Conservation (phyloP, 2,888 invertebrate species). For the Helicoverpa assulta region DNA sequence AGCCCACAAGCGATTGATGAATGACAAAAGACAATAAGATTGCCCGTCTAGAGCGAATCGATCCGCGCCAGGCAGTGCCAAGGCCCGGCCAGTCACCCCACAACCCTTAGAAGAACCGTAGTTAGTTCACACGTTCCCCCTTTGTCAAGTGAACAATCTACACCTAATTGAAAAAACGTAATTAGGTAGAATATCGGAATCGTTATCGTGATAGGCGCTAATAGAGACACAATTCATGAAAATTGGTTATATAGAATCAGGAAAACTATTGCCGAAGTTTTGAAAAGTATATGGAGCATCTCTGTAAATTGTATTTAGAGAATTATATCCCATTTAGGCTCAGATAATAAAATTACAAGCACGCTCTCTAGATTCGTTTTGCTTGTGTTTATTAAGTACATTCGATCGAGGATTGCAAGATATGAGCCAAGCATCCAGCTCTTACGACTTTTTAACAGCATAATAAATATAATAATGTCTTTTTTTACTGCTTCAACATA, state of each 20-base stretch:
- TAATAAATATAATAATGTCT: too few species aligned
- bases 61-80: slow-evolving; percentile 82
- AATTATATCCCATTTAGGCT: too few species aligned
- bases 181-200: slow-evolving; percentile 1
- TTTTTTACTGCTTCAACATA: background rate
- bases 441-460: background rate
- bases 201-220: slow-evolving; percentile 9
- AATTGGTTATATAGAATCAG: too few species aligned
- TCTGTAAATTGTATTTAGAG: too few species aligned
- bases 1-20: slow-evolving; percentile 67
- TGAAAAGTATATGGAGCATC: too few species aligned
- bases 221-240: background rate
- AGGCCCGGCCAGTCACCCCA: slow-evolving; percentile 84
- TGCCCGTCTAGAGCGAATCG: slow-evolving; percentile 76
- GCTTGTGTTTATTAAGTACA: too few species aligned
- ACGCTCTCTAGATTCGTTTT: too few species aligned
- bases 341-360: too few species aligned
- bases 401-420: too few species aligned
- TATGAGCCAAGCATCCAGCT: too few species aligned
- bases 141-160: slow-evolving; percentile 21
- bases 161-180: slow-evolving; percentile 23
- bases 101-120: slow-evolving; percentile 67
- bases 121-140: slow-evolving; percentile 64
- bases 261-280: too few species aligned
- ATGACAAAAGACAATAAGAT: slow-evolving; percentile 78